Conservation (phyloP, 2,113 vertebrate genomes). For the Eclectus roratus region DNA sequence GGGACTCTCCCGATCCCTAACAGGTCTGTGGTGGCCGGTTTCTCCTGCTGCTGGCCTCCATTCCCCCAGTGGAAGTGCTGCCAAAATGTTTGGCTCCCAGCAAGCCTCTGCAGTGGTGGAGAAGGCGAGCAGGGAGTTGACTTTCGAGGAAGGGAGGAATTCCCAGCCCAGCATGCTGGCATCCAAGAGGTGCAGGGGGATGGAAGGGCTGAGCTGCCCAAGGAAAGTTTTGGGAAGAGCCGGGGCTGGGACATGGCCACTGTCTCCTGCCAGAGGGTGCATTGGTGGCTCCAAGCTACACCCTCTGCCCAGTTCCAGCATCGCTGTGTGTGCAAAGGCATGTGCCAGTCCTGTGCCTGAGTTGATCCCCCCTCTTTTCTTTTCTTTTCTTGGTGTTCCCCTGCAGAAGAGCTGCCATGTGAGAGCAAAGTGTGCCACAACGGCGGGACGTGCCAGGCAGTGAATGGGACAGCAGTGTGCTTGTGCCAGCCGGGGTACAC, state of each 20-base stretch:
- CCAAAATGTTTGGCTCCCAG: constrained; percentile 8
- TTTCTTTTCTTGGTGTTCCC: not conserved
- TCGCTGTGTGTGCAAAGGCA: accelerated
- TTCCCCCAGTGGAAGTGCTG: not conserved
- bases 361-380: not conserved
- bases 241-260: accelerated
- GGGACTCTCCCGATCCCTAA: not conserved
- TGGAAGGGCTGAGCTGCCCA: not conserved
- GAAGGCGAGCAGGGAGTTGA: not conserved
- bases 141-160: not conserved
- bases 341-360: accelerated
- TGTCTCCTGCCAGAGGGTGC: not conserved
- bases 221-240: not conserved
- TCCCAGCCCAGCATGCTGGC: not conserved
- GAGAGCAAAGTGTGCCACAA: constrained; percentile 70
- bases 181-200: not conserved
- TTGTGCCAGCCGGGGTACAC: constrained; percentile 66
- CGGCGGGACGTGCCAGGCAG: constrained; percentile 61
- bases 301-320: not conserved
- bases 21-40: accelerated
- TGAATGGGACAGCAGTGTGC: constrained; percentile 33
- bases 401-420: constrained; percentile 69
- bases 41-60: not conserved
- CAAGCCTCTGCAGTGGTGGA: not conserved
- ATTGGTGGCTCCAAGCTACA: not conserved